Percentiles rank a stretch among this genome's conserved stretches.
Conservation (phyloP, 2,113 vertebrate species). For the Ciconia maguari region DNA sequence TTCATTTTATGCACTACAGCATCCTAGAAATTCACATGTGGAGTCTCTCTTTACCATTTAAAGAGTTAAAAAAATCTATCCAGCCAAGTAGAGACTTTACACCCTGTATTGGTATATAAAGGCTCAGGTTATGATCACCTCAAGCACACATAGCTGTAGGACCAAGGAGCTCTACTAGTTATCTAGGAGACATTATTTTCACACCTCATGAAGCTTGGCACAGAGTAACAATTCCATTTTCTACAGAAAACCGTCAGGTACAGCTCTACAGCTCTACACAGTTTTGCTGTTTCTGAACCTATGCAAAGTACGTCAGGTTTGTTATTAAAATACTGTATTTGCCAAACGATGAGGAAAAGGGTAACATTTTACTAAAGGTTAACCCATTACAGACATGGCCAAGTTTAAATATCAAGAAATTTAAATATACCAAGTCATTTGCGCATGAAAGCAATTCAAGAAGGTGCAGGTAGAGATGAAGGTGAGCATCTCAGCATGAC, state of each 20-base stretch:
- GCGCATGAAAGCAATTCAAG: background rate
- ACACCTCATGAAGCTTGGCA: background rate
- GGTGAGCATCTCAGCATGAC: background rate
- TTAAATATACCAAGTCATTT: background rate
- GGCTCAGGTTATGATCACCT: background rate
- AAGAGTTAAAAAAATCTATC: background rate
- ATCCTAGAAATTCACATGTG: fast-evolving
- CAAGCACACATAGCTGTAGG: background rate
- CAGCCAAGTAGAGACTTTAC: background rate
- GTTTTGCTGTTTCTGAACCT: background rate
- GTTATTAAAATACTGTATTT: background rate
- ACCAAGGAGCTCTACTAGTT: background rate
- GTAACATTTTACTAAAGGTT: background rate
- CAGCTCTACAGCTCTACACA: background rate
- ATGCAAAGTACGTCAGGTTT: background rate
- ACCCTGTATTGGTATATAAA: background rate
- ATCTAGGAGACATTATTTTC: background rate
- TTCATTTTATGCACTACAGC: background rate
- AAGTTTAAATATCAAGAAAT: background rate
- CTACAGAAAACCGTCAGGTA: background rate
- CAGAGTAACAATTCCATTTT: background rate
- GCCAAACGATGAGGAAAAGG: background rate
- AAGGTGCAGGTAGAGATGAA: background rate
- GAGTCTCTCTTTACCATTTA: background rate
- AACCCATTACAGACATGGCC: background rate